A percentile compares a stretch with the other conserved stretches of the same genome.
Conservation (phyloP, 2,797 vertebrate species). For the Tragelaphus oryx region DNA sequence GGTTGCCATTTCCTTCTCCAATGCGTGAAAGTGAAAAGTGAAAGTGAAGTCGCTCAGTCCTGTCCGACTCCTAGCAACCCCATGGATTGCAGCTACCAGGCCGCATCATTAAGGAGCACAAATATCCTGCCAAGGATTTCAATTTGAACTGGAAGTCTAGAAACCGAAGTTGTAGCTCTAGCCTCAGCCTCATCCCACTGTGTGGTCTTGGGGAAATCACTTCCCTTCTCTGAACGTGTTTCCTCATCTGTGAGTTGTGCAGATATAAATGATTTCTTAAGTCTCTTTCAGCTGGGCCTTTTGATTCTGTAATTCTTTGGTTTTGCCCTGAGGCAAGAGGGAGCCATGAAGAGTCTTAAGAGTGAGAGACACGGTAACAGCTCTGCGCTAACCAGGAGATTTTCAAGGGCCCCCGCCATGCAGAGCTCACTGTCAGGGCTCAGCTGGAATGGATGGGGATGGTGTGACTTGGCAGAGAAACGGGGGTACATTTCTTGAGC, state of each 20-base stretch:
- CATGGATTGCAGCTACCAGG: too few species aligned
- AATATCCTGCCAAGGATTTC: neutral
- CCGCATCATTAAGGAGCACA: neutral
- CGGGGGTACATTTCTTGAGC: neutral
- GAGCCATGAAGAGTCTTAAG: neutral
- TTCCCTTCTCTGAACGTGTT: neutral
- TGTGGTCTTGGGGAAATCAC: neutral
- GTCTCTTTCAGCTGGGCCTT: neutral
- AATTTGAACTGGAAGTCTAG: neutral
- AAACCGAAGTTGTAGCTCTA: neutral
- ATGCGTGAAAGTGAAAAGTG: too few species aligned
- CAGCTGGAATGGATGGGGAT: too few species aligned
- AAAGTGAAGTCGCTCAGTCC: too few species aligned
- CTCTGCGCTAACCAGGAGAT: neutral
- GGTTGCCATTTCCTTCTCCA: too few species aligned
- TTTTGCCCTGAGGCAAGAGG: neutral
- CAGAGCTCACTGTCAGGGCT: neutral
- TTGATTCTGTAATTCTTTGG: neutral
- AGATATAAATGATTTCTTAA: neutral
- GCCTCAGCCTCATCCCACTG: neutral
- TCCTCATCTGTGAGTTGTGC: neutral
- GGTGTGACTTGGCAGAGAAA: neutral
- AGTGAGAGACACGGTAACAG: accelerated
- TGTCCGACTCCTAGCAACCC: too few species aligned
- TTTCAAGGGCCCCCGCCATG: neutral